Conservation (phyloP, 2,888 invertebrate species). For the Candidula unifasciata region DNA sequence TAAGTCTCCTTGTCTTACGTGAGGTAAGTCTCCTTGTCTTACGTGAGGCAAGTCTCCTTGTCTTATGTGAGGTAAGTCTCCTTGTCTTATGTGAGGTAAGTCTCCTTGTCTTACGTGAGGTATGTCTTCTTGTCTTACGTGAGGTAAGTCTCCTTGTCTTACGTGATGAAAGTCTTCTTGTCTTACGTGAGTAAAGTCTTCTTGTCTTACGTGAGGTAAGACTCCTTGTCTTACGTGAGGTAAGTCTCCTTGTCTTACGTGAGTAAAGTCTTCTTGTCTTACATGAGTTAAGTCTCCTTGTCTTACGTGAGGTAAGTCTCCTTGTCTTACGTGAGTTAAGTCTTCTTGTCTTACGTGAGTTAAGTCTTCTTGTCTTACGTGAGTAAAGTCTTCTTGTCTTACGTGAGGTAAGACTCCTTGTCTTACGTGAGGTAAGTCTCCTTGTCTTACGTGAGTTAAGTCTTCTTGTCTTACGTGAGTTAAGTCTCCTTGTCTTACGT, state of each 20-base stretch:
- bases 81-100: not conserved
- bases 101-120: not conserved
- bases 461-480: too few relatives aligned
- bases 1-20: constrained; percentile 49
- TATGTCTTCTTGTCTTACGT: not conserved
- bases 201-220: too few relatives aligned
- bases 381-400: constrained; percentile 53
- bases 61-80: too few relatives aligned
- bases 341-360: not conserved
- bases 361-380: not conserved
- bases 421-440: too few relatives aligned
- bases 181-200: too few relatives aligned
- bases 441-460: too few relatives aligned
- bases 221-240: too few relatives aligned
- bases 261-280: constrained; percentile 40
- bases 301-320: constrained; percentile 64
- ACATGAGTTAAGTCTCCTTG: constrained; percentile 59
- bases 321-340: not conserved
- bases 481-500: constrained; percentile 57
- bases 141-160: too few relatives aligned
- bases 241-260: too few relatives aligned
- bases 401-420: constrained; percentile 48
- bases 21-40: not conserved
- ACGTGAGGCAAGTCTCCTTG: constrained; percentile 11
- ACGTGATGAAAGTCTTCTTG: too few relatives aligned